phyloP scores from a whole-genome alignment of 2,113 vertebrate genomes.

The Hepsetus odoe region DNA sequence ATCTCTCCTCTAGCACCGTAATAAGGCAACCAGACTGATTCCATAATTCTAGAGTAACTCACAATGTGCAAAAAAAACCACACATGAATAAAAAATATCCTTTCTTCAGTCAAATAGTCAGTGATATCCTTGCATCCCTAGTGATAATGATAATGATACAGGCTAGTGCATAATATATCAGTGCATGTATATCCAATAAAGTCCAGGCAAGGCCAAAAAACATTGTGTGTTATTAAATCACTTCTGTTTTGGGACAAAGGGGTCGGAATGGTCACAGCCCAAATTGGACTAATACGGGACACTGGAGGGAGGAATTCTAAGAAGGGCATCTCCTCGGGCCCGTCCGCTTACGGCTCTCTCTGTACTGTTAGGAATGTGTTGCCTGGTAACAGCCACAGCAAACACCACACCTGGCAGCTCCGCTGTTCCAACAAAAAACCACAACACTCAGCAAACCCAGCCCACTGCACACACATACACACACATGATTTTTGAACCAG shows the following conservation, averaged over 20 bases:
- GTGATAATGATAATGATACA: not conserved
- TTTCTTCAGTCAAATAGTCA: slow-evolving; percentile 1
- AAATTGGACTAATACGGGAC: slow-evolving; percentile 17
- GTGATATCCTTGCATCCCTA: slow-evolving; percentile 5
- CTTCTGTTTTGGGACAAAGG: not conserved
- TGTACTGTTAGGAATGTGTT: slow-evolving; percentile 72
- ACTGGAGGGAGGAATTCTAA: slow-evolving; percentile 13
- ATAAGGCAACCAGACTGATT: not conserved
- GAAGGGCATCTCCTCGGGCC: slow-evolving; percentile 29
- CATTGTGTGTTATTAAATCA: slow-evolving; percentile 6
- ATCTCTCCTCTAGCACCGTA: not conserved
- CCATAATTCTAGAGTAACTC: not conserved
- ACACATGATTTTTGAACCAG: slow-evolving; percentile 50
- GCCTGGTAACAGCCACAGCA: slow-evolving; percentile 67
- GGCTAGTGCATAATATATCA: not conserved
- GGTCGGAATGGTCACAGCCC: not conserved
- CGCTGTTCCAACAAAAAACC: slow-evolving; percentile 69
- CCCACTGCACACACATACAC: slow-evolving; percentile 50
- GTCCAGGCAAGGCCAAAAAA: not conserved
- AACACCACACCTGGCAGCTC: slow-evolving; percentile 73
- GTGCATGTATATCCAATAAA: not conserved
- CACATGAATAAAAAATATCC: slow-evolving; percentile 2
- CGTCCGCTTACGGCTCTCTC: slow-evolving; percentile 27
- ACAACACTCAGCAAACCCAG: slow-evolving; percentile 66
- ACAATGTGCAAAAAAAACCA: not conserved